These are phyloP conservation scores for Drosophila nikananu DNA, from an alignment of 1,140 invertebrate genomes.

Conservation along the genomic window DNA sequence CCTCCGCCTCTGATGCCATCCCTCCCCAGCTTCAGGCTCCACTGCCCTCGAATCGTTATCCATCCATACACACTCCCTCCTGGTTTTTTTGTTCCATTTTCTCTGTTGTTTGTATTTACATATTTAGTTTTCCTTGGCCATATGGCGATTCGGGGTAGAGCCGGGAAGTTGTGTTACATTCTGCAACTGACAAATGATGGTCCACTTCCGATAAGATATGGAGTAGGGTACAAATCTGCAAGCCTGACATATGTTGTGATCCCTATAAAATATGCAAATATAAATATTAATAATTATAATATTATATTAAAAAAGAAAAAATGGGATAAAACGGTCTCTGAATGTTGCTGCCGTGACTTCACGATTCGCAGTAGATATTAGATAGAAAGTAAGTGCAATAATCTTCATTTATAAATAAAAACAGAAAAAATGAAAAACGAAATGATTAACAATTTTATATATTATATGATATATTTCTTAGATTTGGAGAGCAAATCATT, in stretches of 20 bases:
- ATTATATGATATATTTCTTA: background rate
- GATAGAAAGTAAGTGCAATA: too few relatives aligned
- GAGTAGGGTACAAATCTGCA: background rate
- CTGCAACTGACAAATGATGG: constrained; percentile 22
- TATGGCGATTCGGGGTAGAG: constrained; percentile 29
- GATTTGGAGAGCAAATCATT: background rate
- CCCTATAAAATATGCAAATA: background rate
- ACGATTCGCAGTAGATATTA: too few relatives aligned
- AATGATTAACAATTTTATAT: background rate
- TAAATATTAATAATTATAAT: background rate
- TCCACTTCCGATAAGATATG: constrained; percentile 25
- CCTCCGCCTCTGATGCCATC: background rate
- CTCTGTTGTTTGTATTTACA: constrained; percentile 30
- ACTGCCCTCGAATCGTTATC: constrained; percentile 34
- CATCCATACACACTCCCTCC: background rate
- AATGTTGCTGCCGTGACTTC: too few relatives aligned
- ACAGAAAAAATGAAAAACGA: background rate
- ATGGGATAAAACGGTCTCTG: background rate
- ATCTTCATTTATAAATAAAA: background rate
- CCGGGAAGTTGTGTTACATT: constrained; percentile 1
- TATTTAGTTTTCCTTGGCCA: constrained; percentile 39
- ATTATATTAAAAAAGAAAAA: background rate
- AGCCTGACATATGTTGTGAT: background rate
- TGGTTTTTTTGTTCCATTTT: constrained; percentile 24
- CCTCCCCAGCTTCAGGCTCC: constrained; percentile 31